Evolutionary conservation across 2,113 vertebrate species (phyloP).

Genomic region (Suricata suricatta): DNA sequence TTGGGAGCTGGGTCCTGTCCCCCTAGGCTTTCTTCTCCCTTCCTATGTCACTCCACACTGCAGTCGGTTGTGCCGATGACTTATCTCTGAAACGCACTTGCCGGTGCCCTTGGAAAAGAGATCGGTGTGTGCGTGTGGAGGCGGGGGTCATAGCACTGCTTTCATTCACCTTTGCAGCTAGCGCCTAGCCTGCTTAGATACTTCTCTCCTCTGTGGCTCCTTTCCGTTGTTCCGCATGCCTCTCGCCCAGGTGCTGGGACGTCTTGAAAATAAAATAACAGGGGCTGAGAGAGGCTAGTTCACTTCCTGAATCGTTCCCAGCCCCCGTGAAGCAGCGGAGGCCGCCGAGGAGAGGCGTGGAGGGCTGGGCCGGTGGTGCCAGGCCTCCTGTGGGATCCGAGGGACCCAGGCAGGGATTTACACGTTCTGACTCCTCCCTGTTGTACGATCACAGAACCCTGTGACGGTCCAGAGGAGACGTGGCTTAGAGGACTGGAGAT

Average conservation of each 20-base stretch:
- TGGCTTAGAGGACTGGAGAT: not conserved
- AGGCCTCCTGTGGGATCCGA: not conserved
- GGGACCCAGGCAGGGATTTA: not conserved
- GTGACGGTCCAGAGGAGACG: not conserved
- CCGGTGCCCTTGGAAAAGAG: not conserved
- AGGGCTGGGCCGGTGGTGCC: not conserved
- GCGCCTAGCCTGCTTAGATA: not conserved
- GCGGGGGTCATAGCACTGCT: not conserved
- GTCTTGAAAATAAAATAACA: slow-evolving; percentile 10
- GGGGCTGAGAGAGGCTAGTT: not conserved
- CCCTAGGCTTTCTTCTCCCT: not conserved
- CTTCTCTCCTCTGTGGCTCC: not conserved
- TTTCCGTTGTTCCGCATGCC: not conserved
- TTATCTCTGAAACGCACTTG: not conserved
- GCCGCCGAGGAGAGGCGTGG: not conserved
- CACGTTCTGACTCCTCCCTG: not conserved
- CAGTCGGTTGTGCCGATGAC: not conserved
- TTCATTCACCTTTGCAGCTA: not conserved
- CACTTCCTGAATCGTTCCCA: not conserved
- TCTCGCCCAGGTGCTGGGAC: not conserved
- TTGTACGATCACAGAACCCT: not conserved
- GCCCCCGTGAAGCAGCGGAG: not conserved
- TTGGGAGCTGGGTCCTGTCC: not conserved
- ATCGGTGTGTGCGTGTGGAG: not conserved
- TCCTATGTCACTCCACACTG: not conserved